Evolutionary conservation across 2,113 vertebrate genomes (phyloP), one percentile per base, ranked within the genome.

Genomic region (Syngnathus scovelli): DNA sequence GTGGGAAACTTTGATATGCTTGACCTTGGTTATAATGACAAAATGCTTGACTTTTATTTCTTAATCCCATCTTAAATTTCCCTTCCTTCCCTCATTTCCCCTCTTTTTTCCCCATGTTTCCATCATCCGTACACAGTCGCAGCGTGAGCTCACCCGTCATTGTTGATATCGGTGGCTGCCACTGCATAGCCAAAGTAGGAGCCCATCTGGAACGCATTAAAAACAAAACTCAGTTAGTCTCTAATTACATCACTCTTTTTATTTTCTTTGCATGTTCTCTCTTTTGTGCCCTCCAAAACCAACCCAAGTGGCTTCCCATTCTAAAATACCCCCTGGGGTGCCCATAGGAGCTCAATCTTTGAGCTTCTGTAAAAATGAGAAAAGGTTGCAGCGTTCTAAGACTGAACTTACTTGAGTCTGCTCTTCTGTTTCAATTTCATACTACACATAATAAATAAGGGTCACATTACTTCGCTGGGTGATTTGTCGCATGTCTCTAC

Each of bases 171-270:
- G 2, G 91, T 92, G 76, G 89, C 90, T 68, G 93, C 92, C 83
- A 96, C 93, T 0, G 94, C 86, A 11, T 95, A 95, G 71, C 94
- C 94, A 44, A 93, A 96, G 81, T 95, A 96, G 66, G 95, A 93
- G 36, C 94, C 94, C 94, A 96, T 96, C 95, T 96, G 88, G 76
- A 82, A 90, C 52, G 61, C 68, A 90, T 88, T 79, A 83, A 55
- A 83, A 74, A 75, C 64, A 76, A 71, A 76, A 73, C 68, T 69
- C 44, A 67, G 76, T 85, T 67, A 78, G 82, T 67, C 71, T 86
- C 72, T 83, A 78, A 83, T 85, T 75, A 83, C 70, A 76, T 67
- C 72, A 70, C 38, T n/a, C 62, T 51, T 36, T 72, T 70, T 81
- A 58, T 79, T 75, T 74, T 71, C 64, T 67, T 73, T 77, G 55